Evolutionary conservation across 2,113 vertebrate species (phyloP).

Genomic region (Mastomys natalensis): DNA sequence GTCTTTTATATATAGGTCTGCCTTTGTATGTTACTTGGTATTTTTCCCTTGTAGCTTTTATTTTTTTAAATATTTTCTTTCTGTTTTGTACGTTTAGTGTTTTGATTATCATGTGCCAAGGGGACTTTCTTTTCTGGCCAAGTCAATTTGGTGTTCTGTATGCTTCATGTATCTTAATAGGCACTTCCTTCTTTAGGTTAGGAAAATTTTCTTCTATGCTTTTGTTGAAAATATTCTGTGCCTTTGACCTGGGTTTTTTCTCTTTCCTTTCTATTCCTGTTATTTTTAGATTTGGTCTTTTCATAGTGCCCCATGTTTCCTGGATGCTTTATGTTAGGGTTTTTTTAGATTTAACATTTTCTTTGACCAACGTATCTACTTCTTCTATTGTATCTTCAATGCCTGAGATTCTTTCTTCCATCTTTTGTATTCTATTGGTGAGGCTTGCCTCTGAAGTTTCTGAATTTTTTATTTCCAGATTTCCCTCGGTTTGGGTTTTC

Average conservation of each 20-base stretch:
- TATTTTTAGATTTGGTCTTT: neutral
- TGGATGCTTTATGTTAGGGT: neutral
- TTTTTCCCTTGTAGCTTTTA: neutral
- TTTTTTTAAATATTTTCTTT: neutral
- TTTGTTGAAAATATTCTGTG: neutral
- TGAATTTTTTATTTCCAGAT: neutral
- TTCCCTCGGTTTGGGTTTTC: neutral
- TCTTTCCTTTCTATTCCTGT: neutral
- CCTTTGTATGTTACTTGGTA: neutral
- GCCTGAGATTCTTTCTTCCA: neutral
- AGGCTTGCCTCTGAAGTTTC: neutral
- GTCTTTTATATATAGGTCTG: neutral
- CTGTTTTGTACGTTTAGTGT: neutral
- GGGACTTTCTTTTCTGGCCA: neutral
- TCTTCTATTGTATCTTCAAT: neutral
- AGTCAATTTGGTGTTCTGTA: neutral
- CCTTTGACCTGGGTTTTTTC: neutral
- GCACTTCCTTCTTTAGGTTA: neutral
- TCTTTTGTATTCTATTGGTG: neutral
- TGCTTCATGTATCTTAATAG: neutral
- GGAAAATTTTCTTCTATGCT: neutral
- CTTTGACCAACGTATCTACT: neutral
- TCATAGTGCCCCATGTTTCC: neutral
- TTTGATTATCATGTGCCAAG: neutral
- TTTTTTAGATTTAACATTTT: neutral